A percentile compares a stretch with the other conserved stretches of the same genome.
Conservation (phyloP, 2,113 vertebrate genomes). For the Chloebia gouldiae region DNA sequence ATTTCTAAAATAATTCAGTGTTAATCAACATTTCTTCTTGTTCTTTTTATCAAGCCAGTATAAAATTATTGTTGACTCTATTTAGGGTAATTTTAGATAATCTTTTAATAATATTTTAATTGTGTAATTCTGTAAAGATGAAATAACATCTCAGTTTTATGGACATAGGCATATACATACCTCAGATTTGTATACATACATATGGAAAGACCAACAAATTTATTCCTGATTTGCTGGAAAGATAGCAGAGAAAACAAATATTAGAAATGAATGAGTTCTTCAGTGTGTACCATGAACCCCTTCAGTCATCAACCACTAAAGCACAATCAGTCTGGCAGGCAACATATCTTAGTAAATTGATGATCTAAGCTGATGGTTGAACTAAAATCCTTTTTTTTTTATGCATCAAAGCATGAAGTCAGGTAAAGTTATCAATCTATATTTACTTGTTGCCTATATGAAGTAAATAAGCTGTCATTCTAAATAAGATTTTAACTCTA, state of each 20-base stretch:
- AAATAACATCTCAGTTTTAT: background rate
- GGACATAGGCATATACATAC: background rate
- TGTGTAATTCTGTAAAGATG: background rate
- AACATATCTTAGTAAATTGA: background rate
- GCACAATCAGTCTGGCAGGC: background rate
- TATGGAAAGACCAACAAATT: background rate
- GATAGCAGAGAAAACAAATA: background rate
- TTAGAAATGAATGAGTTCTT: background rate
- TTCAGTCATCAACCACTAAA: background rate
- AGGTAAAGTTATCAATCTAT: background rate
- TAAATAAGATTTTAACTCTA: background rate
- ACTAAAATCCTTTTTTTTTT: background rate
- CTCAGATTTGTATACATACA: background rate
- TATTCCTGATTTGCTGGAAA: background rate
- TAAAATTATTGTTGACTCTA: background rate
- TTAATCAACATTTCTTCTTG: background rate
- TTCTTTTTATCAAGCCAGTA: background rate
- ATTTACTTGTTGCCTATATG: background rate
- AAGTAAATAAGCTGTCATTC: background rate
- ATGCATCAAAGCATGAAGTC: background rate
- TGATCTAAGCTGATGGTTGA: background rate
- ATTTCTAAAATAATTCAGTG: background rate
- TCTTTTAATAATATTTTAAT: background rate
- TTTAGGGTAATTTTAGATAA: background rate
- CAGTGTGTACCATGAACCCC: background rate